A percentile compares a stretch with the other conserved stretches of the same genome.
Evolutionary conservation across 92 coral and sea anemone species (phyloP).

Genomic region (Virgularia gustaviana): DNA sequence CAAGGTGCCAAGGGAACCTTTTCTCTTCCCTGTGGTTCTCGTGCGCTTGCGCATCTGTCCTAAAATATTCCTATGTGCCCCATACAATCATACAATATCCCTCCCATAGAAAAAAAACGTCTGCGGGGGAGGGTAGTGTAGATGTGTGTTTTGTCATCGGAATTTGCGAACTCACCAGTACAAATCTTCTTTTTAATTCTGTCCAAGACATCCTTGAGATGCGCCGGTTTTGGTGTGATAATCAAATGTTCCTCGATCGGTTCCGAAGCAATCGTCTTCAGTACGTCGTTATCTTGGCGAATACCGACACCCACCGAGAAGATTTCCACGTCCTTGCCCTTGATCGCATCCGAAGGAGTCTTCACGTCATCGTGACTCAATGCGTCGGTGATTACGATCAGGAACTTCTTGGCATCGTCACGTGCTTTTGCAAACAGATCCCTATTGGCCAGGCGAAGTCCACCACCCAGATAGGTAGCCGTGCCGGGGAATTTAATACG

Average conservation of each 20-base stretch:
- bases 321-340: slow-evolving; percentile 68
- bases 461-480: slow-evolving; percentile 60
- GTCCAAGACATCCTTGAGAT: slow-evolving; percentile 42
- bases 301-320: slow-evolving; percentile 63
- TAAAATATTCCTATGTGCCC: too few relatives aligned
- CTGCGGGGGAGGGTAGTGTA: too few relatives aligned
- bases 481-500: slow-evolving; percentile 33
- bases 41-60: too few relatives aligned
- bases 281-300: slow-evolving; percentile 52
- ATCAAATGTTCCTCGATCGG: slow-evolving; percentile 62
- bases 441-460: slow-evolving; percentile 46
- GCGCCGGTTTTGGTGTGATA: slow-evolving; percentile 38
- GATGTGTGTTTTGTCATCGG: too few relatives aligned
- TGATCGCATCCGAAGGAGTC: slow-evolving; percentile 62
- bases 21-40: too few relatives aligned
- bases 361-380: slow-evolving; percentile 53
- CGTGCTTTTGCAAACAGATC: slow-evolving; percentile 68
- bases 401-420: slow-evolving; percentile 72
- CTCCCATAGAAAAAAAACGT: too few relatives aligned
- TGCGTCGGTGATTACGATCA: slow-evolving; percentile 66
- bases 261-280: slow-evolving; percentile 58
- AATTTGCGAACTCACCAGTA: slow-evolving; percentile 72
- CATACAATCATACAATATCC: too few relatives aligned
- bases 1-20: too few relatives aligned
- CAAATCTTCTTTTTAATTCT: slow-evolving; percentile 66